Conservation (phyloP, 2,888 invertebrate genomes). For the Hemistola chrysoprasaria region DNA sequence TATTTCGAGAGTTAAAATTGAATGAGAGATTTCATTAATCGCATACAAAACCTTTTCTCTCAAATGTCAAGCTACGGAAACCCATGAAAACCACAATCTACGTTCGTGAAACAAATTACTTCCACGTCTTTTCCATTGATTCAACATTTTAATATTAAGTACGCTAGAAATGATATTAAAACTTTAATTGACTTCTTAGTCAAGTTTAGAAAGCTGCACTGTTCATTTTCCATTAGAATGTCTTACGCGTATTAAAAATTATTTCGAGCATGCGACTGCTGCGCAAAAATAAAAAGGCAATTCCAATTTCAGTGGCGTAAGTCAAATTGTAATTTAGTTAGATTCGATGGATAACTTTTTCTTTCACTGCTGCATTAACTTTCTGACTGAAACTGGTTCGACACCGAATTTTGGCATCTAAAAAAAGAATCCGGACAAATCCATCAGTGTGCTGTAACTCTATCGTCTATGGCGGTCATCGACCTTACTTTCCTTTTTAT, state of each 20-base stretch:
- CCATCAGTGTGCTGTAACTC: constrained; percentile 47
- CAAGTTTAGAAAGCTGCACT: constrained; percentile 55
- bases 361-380: constrained; percentile 41
- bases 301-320: constrained; percentile 42
- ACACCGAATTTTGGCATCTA: constrained; percentile 54
- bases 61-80: too few relatives aligned
- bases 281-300: constrained; percentile 37
- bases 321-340: constrained; percentile 43
- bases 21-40: too few relatives aligned
- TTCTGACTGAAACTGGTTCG: constrained; percentile 44
- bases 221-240: constrained; percentile 49
- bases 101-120: background rate
- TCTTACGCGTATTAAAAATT: constrained; percentile 56
- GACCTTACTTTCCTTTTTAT: constrained; percentile 74
- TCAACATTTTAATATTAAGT: constrained; percentile 9
- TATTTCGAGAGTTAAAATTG: too few relatives aligned
- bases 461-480: constrained; percentile 58
- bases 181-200: constrained; percentile 28
- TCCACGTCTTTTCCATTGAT: background rate
- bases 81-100: too few relatives aligned
- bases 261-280: constrained; percentile 39
- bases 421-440: constrained; percentile 62
- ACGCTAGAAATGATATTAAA: constrained; percentile 20
- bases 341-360: constrained; percentile 32
- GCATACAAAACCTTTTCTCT: too few relatives aligned